These are phyloP conservation scores for Lasiommata megera DNA, from an alignment of 2,888 invertebrate species.

Conservation along the genomic window DNA sequence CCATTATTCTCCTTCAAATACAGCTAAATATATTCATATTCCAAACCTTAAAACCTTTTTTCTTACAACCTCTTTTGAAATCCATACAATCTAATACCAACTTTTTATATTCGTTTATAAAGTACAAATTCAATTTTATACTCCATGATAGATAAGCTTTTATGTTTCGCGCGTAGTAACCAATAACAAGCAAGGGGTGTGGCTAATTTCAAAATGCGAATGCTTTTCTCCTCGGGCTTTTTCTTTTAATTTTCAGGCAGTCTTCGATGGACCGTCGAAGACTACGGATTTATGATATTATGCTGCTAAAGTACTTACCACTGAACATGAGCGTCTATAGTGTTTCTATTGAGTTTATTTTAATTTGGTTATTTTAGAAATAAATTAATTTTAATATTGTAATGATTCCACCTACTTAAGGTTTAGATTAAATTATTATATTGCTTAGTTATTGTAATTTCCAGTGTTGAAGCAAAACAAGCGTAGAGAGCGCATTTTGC, in stretches of 20 bases:
- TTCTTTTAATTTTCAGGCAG: conserved; percentile 53
- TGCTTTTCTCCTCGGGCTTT: conserved; percentile 54
- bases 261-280: conserved; percentile 40
- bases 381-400: too few relatives aligned
- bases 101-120: neutral
- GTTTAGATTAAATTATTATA: too few relatives aligned
- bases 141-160: conserved; percentile 34
- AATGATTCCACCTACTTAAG: too few relatives aligned
- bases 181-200: conserved; percentile 73
- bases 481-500: too few relatives aligned
- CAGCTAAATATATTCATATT: conserved; percentile 51
- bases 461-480: too few relatives aligned
- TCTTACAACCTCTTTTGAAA: conserved; percentile 18
- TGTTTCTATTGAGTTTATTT: too few relatives aligned
- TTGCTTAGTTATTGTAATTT: too few relatives aligned
- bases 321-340: too few relatives aligned
- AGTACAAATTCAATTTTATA: conserved; percentile 13
- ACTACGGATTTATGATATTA: conserved; percentile 24
- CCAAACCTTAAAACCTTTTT: conserved; percentile 32
- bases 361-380: too few relatives aligned
- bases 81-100: conserved; percentile 14
- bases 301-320: too few relatives aligned
- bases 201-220: conserved; percentile 73
- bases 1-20: conserved; percentile 40
- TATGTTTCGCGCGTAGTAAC: conserved; percentile 42